phyloP scores from a whole-genome alignment of 2,797 vertebrate genomes.

The Carcharodon carcharias region DNA sequence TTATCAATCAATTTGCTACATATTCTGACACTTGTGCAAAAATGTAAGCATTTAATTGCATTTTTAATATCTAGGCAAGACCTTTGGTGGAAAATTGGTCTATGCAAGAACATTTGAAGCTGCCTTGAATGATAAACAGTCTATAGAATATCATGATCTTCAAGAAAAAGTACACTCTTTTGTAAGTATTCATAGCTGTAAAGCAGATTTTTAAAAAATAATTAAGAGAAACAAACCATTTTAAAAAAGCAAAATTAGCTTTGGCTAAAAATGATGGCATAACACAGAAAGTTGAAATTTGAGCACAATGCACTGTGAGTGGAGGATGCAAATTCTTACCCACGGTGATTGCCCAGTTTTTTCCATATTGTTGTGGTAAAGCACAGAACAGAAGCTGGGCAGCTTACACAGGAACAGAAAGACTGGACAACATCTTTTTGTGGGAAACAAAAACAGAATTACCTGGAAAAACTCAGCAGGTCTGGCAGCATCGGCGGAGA shows the following conservation, averaged over 20 bases:
- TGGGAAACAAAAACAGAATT: too few relatives aligned
- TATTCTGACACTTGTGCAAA: not conserved
- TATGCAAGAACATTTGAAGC: not conserved
- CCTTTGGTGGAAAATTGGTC: not conserved
- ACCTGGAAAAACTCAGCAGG: too few relatives aligned
- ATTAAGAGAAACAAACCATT: not conserved
- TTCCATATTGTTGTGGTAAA: not conserved
- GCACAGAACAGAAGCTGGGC: not conserved
- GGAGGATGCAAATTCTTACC: not conserved
- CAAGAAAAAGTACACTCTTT: fast-evolving
- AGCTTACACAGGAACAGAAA: not conserved
- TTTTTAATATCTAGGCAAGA: constrained; percentile 5
- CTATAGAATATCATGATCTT: not conserved
- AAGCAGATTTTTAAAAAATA: not conserved
- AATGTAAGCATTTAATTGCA: not conserved
- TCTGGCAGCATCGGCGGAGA: too few relatives aligned
- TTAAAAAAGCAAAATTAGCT: not conserved
- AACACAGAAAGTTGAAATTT: not conserved
- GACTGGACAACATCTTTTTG: not conserved
- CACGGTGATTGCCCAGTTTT: not conserved
- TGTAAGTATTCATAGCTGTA: not conserved
- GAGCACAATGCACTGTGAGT: not conserved
- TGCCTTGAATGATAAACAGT: not conserved
- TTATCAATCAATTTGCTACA: not conserved
- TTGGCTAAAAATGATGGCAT: too few relatives aligned